Base-by-base conservation (phyloP, 2,888 invertebrate species). In the Epinotia bilunana region DNA sequence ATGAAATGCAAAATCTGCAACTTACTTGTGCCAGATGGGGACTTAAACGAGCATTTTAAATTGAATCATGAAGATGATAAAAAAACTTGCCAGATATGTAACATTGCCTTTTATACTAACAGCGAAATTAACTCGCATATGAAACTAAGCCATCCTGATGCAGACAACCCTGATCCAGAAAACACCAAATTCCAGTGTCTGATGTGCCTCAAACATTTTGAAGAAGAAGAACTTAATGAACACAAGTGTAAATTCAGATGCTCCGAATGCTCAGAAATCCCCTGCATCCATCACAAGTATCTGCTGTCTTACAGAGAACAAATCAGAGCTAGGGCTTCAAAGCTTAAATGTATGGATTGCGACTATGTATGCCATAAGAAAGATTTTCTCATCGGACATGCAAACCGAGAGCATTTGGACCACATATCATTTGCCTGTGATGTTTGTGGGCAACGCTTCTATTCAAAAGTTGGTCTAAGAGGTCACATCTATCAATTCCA, bases 161-260 rank as follows among this genome's bases (percentile, higher is more conserved):
- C 82, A 4, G 79, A 82, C 62, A 78, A 74, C 12, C 80, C 67
- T 20, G 61, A 57, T 28, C 67, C 73, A n/a, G n/a, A 20, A n/a
- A 49, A 39, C 3, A 20, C n/a, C 3, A 65, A 72, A 12, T 20
- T 67, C 1, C 75, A 74, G 58, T 89, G 89, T 39, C 73, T 84
- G 0, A 86, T 89, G 84, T 89, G 89, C 62, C 79, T 87, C 0
- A 86, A 79, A 53, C 84, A 81, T 58, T 83, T 88, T 13, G 79
- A 77, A 18, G 81, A 83, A 3, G 67, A 63, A 1, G 83, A 87
- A 63, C 74, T 84, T 3, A 82, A 79, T n/a, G 78, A 71, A 2
- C 89, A 89, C 70, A 88, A 83, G 76, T 89, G 89, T 72, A 88
- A 87, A 74, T 89, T 86, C 72, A 80, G 81, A 5, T 89, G 89